These are phyloP conservation scores for Chymomyza procnemis DNA, from an alignment of 2,888 invertebrate genomes.

Conservation along the genomic window DNA sequence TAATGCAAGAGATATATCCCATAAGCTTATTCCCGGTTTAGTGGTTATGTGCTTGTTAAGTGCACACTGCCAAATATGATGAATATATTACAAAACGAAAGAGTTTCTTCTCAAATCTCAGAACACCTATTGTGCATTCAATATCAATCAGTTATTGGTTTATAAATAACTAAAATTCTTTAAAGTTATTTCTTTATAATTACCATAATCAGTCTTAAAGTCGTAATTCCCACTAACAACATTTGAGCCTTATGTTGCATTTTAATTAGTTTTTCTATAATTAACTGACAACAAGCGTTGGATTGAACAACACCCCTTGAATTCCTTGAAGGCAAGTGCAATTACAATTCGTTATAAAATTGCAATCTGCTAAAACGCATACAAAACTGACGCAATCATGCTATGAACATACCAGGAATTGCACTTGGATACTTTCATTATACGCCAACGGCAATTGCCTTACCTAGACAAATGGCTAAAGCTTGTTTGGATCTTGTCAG, in stretches of 20 bases:
- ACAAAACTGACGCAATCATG: constrained; percentile 45
- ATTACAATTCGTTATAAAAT: neutral
- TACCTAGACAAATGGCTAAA: neutral
- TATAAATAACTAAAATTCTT: neutral
- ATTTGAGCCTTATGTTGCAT: constrained; percentile 30
- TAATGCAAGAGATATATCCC: too few species aligned
- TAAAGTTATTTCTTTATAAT: neutral
- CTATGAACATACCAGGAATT: constrained; percentile 46
- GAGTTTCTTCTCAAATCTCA: too few species aligned
- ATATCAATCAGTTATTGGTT: neutral
- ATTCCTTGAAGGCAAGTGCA: constrained; percentile 2
- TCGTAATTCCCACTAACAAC: neutral
- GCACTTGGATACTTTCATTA: neutral
- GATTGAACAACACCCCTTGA: constrained; percentile 14
- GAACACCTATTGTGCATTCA: too few species aligned
- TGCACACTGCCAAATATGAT: too few species aligned
- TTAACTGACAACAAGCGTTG: constrained; percentile 16
- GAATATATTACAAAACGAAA: too few species aligned
- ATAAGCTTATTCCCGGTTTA: too few species aligned
- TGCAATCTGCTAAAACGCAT: constrained; percentile 15
- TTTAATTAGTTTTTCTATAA: constrained; percentile 26
- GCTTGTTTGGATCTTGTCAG: constrained; percentile 17
- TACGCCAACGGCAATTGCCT: neutral
- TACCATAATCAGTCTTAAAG: neutral
- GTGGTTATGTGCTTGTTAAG: too few species aligned